Evolutionary conservation across 2,797 vertebrate genomes (phyloP), one percentile per base, ranked within the genome.

Genomic region (Podargus strigoides): DNA sequence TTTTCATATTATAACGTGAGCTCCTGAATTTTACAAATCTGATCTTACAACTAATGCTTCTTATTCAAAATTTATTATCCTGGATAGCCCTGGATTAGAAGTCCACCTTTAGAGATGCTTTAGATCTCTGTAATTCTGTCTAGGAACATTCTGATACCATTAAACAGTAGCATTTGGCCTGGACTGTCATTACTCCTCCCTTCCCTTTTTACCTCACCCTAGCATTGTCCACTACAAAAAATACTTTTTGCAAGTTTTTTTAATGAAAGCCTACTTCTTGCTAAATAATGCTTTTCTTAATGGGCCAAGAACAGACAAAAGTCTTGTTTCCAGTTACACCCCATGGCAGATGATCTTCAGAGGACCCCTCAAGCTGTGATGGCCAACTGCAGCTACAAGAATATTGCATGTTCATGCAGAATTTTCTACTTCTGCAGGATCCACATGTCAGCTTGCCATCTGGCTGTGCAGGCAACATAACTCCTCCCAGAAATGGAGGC

Each of bases 311-410:
- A 50, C 1, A 92, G 27, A 21, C 10, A 56, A 28, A 52, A 79
- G 3, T 24, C 30, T 66, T 77, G 14, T 11, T 87, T 36, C 24
- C 39, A 4, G 22, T 53, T 44, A 69, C 23, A n/a, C 3, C 2
- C 1, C 6, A 6, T 0, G 0, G 19, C 1, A 74, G 27, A 49
- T 3, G 0, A 37, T 12, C 37, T 80, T 85, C 32, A n/a, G 9
- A 15, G 28, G 44, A 46, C 18, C 17, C 8, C 37, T 73, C 50
- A 63, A 59, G 47, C 10, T 69, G 23, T 26, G 47, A 46, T 49
- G 24, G 36, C 21, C 39, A 52, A 6, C 24, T 55, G 47, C 21
- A 69, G 42, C 36, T 46, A 7, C 1, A 2, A 62, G n/a, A 84
- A 27, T 27, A 26, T 3, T 77, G 27, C 26, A 28, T 2, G 22